Evolutionary conservation across 2,888 invertebrate genomes (phyloP).

Genomic region (Xylophagus ater): DNA sequence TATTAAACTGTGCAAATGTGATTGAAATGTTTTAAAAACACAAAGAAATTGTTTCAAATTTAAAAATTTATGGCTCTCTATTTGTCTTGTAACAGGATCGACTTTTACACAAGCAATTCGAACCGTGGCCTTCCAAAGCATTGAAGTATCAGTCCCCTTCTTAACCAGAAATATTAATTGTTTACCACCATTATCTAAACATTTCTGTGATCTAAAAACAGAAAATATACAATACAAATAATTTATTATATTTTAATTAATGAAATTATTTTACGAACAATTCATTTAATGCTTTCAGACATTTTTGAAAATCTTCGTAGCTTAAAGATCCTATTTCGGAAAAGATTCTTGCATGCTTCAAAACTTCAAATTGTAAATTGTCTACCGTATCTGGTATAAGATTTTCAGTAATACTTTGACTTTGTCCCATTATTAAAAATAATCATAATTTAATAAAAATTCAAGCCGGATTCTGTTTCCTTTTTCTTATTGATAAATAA

Average conservation of each 20-base stretch:
- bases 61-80: conserved; percentile 48
- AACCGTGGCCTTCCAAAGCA: conserved; percentile 59
- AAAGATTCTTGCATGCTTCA: conserved; percentile 36
- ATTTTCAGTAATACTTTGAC: conserved; percentile 24
- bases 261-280: conserved; percentile 40
- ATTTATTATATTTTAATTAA: not conserved
- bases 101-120: conserved; percentile 53
- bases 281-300: conserved; percentile 48
- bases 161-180: conserved; percentile 54
- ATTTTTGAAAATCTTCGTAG: conserved; percentile 49
- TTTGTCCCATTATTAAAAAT: conserved; percentile 25
- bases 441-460: no score
- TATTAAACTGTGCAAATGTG: conserved; percentile 37
- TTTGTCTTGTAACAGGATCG: conserved; percentile 42
- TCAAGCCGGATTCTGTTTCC: no score
- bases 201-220: conserved; percentile 46
- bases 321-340: conserved; percentile 39
- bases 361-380: conserved; percentile 26
- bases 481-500: no score
- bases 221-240: conserved; percentile 5
- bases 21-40: conserved; percentile 46
- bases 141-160: conserved; percentile 49
- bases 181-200: conserved; percentile 49
- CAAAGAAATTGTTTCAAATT: conserved; percentile 53
- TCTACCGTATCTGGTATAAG: conserved; percentile 26